Evolutionary conservation across 2,113 vertebrate species (phyloP).

Genomic region (Mystacornis crossleyi): DNA sequence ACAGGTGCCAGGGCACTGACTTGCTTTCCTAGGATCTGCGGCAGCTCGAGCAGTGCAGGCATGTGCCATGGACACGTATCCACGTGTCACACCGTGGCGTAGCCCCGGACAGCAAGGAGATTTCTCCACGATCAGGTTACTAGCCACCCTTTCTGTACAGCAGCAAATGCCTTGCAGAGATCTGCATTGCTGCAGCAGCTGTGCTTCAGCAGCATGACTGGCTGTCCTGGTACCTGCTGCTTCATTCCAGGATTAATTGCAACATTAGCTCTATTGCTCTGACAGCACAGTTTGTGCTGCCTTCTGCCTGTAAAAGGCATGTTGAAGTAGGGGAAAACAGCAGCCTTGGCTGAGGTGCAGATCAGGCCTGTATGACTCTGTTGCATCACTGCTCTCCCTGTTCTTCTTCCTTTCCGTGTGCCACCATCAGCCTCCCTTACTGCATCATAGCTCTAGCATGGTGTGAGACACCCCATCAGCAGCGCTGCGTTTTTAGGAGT

Average conservation of each 20-base stretch:
- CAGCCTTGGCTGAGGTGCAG: not conserved
- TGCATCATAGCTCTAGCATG: rapidly evolving
- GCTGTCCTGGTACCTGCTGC: not conserved
- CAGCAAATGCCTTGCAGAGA: not conserved
- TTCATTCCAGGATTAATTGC: not conserved
- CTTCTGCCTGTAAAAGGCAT: not conserved
- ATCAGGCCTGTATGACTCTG: not conserved
- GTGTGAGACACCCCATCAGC: not conserved
- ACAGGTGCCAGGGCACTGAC: not conserved
- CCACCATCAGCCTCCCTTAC: not conserved
- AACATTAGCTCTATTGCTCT: not conserved
- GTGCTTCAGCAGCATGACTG: not conserved
- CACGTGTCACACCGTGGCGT: rapidly evolving
- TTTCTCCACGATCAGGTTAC: not conserved
- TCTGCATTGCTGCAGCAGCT: not conserved
- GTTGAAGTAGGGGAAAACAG: not conserved
- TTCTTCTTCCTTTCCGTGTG: not conserved
- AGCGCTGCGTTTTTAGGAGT: rapidly evolving
- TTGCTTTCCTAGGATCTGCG: not conserved
- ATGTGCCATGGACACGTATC: rapidly evolving
- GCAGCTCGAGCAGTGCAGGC: not conserved
- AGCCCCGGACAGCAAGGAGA: not conserved
- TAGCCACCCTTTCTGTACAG: not conserved
- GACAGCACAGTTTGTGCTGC: not conserved
- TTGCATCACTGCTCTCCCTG: not conserved